phyloP scores from a whole-genome alignment of 92 coral and sea anemone genomes.

The Ricordea florida region DNA sequence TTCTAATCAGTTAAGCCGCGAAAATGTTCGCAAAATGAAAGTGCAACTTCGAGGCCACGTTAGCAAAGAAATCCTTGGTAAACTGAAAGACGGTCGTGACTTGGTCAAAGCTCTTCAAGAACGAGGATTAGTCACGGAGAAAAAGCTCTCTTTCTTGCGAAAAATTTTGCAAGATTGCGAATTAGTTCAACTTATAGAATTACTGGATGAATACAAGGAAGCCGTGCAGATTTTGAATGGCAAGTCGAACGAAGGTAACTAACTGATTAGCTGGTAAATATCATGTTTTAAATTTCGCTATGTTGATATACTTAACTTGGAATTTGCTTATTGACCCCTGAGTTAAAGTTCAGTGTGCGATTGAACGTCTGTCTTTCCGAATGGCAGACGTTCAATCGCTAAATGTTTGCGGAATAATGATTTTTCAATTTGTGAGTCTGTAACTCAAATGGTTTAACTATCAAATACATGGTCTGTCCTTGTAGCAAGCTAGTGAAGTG shows the following conservation, averaged over 20 bases:
- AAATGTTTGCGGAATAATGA: too few relatives aligned
- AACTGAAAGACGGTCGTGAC: conserved; percentile 63
- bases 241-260: conserved; percentile 27
- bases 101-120: conserved; percentile 71
- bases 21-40: conserved; percentile 69
- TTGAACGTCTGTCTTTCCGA: too few relatives aligned
- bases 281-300: too few relatives aligned
- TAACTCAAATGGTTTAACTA: too few relatives aligned
- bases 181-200: conserved; percentile 47
- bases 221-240: conserved; percentile 14
- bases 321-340: too few relatives aligned
- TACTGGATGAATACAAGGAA: conserved; percentile 79
- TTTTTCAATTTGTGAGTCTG: too few relatives aligned
- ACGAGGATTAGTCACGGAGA: conserved; percentile 76
- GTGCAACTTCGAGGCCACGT: conserved; percentile 85
- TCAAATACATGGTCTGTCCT: too few relatives aligned
- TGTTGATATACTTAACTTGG: too few relatives aligned
- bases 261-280: not conserved
- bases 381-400: too few relatives aligned
- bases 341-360: too few relatives aligned
- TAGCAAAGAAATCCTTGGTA: conserved; percentile 76
- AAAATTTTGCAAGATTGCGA: conserved; percentile 69
- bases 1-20: conserved; percentile 63
- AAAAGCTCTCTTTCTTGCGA: conserved; percentile 81
- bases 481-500: too few relatives aligned